Evolutionary conservation across 2,113 vertebrate species (phyloP).

Genomic region (Corythaixoides concolor): DNA sequence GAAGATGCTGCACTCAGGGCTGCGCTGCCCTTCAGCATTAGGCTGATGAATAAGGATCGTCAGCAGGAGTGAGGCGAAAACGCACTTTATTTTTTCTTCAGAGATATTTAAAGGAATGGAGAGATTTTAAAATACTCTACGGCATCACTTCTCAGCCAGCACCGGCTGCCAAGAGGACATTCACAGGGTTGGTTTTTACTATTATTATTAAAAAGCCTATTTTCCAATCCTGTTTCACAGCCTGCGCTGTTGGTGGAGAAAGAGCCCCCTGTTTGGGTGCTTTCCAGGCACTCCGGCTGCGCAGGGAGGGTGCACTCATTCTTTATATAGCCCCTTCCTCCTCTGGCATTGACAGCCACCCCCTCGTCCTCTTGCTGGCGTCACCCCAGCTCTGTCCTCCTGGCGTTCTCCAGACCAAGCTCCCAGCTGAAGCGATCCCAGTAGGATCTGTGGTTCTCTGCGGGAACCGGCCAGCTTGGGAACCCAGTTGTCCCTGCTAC

Average conservation of each 20-base stretch:
- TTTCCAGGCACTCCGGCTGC: neutral
- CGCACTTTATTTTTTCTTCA: neutral
- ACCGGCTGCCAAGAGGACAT: slow-evolving; percentile 43
- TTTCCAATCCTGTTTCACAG: slow-evolving; percentile 47
- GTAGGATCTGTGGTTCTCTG: neutral
- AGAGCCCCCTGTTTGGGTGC: slow-evolving; percentile 30
- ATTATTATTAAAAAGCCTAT: slow-evolving; percentile 53
- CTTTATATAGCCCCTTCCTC: neutral
- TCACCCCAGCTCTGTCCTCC: neutral
- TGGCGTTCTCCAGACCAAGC: neutral
- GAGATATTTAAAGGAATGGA: neutral
- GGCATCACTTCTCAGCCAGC: slow-evolving; percentile 39
- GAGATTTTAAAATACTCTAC: slow-evolving; percentile 36
- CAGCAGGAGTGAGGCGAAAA: neutral
- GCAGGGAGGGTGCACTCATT: neutral
- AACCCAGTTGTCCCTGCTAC: accelerated
- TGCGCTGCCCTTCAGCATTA: neutral
- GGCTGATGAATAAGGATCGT: neutral
- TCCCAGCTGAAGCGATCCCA: neutral
- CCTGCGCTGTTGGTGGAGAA: neutral
- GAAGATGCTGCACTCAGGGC: neutral
- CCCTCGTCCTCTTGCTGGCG: neutral
- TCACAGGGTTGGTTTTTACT: neutral
- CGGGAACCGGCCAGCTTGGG: neutral
- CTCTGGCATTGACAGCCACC: neutral